Percentiles rank a stretch among this genome's conserved stretches.
phyloP scores from a whole-genome alignment of 2,113 vertebrate species.

The Cathartes aura region DNA sequence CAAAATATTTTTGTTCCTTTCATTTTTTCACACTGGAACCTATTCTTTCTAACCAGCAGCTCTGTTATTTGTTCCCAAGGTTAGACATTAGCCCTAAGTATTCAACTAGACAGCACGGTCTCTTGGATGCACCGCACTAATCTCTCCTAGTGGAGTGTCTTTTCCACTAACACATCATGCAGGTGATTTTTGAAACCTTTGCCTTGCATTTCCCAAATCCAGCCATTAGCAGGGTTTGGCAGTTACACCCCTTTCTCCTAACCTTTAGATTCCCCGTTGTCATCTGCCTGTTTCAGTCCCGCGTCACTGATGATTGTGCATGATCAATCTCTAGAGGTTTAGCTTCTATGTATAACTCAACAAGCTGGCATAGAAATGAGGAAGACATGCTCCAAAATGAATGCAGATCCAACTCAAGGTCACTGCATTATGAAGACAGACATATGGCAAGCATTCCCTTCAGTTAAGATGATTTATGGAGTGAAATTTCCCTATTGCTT shows the following conservation, averaged over 20 bases:
- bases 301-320: constrained; percentile 52
- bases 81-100: background rate
- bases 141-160: background rate
- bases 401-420: background rate
- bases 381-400: background rate
- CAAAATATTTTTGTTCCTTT: background rate
- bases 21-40: background rate
- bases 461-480: constrained; percentile 7
- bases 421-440: background rate
- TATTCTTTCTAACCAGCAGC: background rate
- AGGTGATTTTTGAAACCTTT: background rate
- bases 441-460: background rate
- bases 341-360: constrained; percentile 26
- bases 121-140: background rate
- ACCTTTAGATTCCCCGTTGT: constrained; percentile 7
- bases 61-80: background rate
- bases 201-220: background rate
- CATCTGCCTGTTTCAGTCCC: constrained; percentile 17
- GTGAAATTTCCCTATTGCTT: background rate
- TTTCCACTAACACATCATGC: background rate
- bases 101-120: fast-evolving
- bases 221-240: constrained; percentile 7
- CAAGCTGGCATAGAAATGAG: constrained; percentile 35
- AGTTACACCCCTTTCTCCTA: background rate
- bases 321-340: constrained; percentile 24